Evolutionary conservation across 2,888 invertebrate species (phyloP), one percentile per base, ranked within the genome.

Genomic region (Eupithecia tripunctaria): DNA sequence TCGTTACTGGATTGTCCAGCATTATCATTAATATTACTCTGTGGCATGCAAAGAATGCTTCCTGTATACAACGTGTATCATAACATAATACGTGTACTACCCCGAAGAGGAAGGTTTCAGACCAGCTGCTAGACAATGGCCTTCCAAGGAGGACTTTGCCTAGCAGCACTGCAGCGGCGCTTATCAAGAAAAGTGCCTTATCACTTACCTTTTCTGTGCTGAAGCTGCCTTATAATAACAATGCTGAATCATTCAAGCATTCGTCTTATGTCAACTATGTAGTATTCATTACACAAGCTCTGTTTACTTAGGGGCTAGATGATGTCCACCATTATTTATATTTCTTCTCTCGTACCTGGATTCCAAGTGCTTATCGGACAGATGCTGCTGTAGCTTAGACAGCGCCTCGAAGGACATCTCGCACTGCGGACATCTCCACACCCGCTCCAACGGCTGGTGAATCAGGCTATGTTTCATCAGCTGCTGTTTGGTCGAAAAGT

Each of bases 371-470:
- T 92, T 94, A 29, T 90, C 85, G 80, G 92, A 92, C 1, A 93
- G 76, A 79, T 94, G 94, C 68, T 94, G 93, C 71, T 94, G 94
- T 12, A 94, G 80, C 18, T 92, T 85, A 89, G 90, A 93, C 2
- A 93, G 82, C 0, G 93, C 90, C 66, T 93, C 93, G 78, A 94
- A 94, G 0, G 89, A 85, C 87, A 93, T 86, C 5, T 84, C 85
- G 71, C 94, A 94, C 78, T 93, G 92, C 0, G 90, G 89, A 73
- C 94, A 94, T 47, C 89, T 86, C 93, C 93, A 94, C 59, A 91
- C 90, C 5, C 88, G 80, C 68, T 89, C 88, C 70, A 93, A 76
- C 0, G 94, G 94, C 77, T 91, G 89, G 80, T 94, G 94, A 0
- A 83, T 88, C 12, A 93, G 78, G 8, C 86, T 84, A 73, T 94